Evolutionary conservation across 2,797 vertebrate species (phyloP).

Genomic region (Ctenochaetus hawaiiensis): DNA sequence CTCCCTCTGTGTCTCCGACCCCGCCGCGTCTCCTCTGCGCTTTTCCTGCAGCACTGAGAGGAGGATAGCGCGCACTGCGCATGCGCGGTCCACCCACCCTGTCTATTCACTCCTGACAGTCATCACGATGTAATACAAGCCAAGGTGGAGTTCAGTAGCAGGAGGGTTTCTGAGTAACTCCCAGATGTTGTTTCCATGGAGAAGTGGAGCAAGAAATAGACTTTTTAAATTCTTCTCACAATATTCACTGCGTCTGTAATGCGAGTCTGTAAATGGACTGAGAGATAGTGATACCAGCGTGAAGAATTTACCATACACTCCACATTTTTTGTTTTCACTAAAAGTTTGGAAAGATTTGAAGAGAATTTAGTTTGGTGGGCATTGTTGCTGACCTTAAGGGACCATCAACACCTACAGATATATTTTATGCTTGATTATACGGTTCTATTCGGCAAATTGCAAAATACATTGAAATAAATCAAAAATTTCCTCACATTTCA

Average conservation of each 20-base stretch:
- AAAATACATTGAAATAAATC: too few species aligned
- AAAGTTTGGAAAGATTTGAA: not conserved
- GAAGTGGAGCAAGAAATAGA: not conserved
- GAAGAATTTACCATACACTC: too few species aligned
- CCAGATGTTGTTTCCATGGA: conserved; percentile 44
- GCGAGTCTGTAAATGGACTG: too few species aligned
- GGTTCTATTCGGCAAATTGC: too few species aligned
- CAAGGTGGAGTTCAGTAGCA: conserved; percentile 52
- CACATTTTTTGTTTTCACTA: not conserved
- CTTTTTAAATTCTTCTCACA: not conserved
- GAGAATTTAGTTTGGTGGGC: not conserved
- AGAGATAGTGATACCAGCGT: too few species aligned
- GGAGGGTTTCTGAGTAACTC: conserved; percentile 8
- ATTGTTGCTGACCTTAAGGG: not conserved
- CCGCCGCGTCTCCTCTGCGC: conserved; percentile 79
- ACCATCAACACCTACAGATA: not conserved
- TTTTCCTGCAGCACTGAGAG: conserved; percentile 87
- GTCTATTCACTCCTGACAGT: conserved; percentile 50
- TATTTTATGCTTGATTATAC: not conserved
- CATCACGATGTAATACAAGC: conserved; percentile 15
- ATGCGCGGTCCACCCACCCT: conserved; percentile 81
- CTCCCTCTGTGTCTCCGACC: conserved; percentile 28
- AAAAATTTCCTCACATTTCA: not conserved
- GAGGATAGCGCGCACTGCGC: conserved; percentile 74
- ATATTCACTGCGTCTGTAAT: too few species aligned